These are phyloP conservation scores for Sebastes nivosus DNA, from an alignment of 2,797 vertebrate species.

Conservation along the genomic window DNA sequence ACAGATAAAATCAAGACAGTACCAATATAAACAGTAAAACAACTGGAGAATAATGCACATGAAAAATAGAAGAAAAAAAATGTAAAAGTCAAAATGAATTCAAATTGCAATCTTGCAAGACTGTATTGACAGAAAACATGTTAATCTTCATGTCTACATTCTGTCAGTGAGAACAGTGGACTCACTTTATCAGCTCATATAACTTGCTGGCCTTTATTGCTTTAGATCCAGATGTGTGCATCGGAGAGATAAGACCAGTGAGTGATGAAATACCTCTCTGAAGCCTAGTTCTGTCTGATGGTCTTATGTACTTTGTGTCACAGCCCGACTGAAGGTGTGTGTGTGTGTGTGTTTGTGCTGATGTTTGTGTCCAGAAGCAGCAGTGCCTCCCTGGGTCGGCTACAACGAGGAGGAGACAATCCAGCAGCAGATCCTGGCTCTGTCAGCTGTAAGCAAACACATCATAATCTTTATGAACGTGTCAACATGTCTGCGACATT, in stretches of 20 bases:
- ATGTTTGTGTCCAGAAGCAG: slow-evolving; percentile 81
- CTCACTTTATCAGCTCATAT: neutral
- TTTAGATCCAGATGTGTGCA: neutral
- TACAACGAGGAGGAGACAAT: slow-evolving; percentile 97
- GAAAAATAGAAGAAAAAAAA: neutral
- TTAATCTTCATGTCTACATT: neutral
- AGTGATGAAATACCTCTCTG: neutral
- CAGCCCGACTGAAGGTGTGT: neutral
- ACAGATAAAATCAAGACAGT: neutral
- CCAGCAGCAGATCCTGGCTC: slow-evolving; percentile 94
- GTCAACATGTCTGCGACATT: neutral
- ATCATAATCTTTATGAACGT: neutral
- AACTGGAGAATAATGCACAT: neutral
- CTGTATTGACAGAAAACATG: neutral
- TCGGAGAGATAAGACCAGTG: neutral
- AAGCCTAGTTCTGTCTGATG: neutral
- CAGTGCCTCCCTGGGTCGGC: slow-evolving; percentile 95
- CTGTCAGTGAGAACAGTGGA: neutral
- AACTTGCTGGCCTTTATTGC: neutral
- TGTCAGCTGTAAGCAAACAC: slow-evolving; percentile 90
- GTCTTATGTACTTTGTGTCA: neutral
- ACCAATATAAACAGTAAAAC: neutral
- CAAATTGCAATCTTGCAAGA: neutral
- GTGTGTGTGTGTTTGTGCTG: neutral
- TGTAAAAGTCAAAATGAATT: neutral